Percentiles rank a stretch among this genome's conserved stretches.
phyloP scores from a whole-genome alignment of 2,113 vertebrate species.

The Eublepharis macularius region DNA sequence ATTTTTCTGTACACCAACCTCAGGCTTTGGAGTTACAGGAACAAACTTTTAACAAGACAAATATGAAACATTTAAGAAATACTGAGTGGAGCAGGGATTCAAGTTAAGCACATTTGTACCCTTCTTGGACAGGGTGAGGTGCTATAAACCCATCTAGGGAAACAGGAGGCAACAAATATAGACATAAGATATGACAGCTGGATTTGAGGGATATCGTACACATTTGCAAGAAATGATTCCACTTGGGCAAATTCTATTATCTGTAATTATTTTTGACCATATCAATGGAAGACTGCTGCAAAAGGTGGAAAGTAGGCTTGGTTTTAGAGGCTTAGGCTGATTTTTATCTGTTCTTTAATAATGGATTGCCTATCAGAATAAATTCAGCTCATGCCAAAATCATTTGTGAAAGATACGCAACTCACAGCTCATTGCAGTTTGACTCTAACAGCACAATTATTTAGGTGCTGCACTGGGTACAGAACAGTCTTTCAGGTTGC shows the following conservation, averaged over 20 bases:
- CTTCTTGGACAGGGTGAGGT: slow-evolving; percentile 21
- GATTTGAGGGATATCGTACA: not conserved
- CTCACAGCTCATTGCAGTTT: slow-evolving; percentile 6
- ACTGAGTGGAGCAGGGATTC: not conserved
- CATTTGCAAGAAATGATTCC: not conserved
- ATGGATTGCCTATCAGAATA: slow-evolving; percentile 35
- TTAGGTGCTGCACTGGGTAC: slow-evolving; percentile 5
- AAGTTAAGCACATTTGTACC: not conserved
- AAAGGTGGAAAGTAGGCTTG: slow-evolving; percentile 48
- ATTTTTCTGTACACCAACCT: not conserved
- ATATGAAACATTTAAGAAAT: slow-evolving; percentile 18
- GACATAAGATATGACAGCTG: not conserved
- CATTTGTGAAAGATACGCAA: slow-evolving; percentile 40
- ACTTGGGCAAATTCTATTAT: not conserved
- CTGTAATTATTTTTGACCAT: not conserved
- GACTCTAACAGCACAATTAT: not conserved
- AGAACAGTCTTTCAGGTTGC: not conserved
- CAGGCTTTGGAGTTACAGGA: not conserved
- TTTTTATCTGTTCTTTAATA: slow-evolving; percentile 43
- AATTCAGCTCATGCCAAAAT: slow-evolving; percentile 43
- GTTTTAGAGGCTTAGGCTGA: slow-evolving; percentile 37
- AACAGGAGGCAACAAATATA: slow-evolving; percentile 18
- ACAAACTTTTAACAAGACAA: slow-evolving; percentile 5
- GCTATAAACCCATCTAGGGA: slow-evolving; percentile 15
- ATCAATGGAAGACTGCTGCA: slow-evolving; percentile 22